These are phyloP conservation scores for Smithornis capensis DNA, from an alignment of 2,113 vertebrate genomes.

Conservation along the genomic window DNA sequence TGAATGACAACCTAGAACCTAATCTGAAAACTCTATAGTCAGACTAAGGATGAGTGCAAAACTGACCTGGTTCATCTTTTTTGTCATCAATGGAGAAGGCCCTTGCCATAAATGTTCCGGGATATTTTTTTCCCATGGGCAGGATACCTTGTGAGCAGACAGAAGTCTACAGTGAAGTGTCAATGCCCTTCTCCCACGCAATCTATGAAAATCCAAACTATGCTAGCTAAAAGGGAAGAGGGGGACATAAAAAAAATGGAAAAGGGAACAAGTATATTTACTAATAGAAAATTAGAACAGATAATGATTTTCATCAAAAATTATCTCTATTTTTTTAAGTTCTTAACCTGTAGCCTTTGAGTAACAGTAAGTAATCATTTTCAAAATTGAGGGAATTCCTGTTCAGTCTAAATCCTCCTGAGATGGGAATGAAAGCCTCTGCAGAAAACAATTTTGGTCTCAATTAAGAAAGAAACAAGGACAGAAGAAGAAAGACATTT, in stretches of 20 bases:
- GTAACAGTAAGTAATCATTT: background rate
- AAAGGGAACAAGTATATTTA: background rate
- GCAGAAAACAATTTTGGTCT: background rate
- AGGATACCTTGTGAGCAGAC: background rate
- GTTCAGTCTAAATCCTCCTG: background rate
- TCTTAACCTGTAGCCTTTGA: background rate
- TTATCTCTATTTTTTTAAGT: background rate
- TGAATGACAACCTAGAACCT: background rate
- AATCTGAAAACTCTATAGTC: background rate
- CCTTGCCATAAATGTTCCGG: background rate
- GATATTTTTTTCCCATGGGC: background rate
- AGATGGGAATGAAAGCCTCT: background rate
- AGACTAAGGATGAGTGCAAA: background rate
- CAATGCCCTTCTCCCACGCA: background rate
- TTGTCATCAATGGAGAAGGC: background rate
- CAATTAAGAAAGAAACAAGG: background rate
- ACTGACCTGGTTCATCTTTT: background rate
- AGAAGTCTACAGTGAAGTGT: background rate
- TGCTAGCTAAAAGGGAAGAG: accelerated
- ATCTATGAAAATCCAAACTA: background rate
- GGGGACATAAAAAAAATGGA: accelerated
- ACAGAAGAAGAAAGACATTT: background rate
- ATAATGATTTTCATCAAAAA: background rate
- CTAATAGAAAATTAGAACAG: background rate
- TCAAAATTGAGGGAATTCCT: background rate